These are phyloP conservation scores for Nannoperca obscura DNA, from an alignment of 2,797 vertebrate genomes.

Conservation along the genomic window DNA sequence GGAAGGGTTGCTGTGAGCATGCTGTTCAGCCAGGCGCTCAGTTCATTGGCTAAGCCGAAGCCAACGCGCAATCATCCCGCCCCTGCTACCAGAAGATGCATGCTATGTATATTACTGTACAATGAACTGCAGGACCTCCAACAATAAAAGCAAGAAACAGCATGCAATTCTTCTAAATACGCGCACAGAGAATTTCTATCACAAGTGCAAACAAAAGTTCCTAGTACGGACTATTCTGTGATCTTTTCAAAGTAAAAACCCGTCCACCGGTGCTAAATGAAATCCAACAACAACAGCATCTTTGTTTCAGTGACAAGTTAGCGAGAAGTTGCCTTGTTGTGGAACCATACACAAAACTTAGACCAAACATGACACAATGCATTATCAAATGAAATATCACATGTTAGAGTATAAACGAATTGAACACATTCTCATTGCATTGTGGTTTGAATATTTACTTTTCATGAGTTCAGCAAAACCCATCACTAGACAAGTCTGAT, in stretches of 20 bases:
- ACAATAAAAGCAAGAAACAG: conserved; percentile 10
- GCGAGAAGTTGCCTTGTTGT: conserved; percentile 11
- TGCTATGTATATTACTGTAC: conserved; percentile 71
- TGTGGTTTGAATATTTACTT: neutral
- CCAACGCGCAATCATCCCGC: conserved; percentile 55
- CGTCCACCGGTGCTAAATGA: neutral
- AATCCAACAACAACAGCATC: conserved; percentile 34
- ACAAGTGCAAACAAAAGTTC: neutral
- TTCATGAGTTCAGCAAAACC: conserved; percentile 29
- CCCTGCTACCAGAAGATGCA: conserved; percentile 68
- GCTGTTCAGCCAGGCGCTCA: conserved; percentile 38
- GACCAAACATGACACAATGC: neutral
- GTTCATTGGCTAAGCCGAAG: conserved; percentile 62
- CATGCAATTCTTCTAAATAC: neutral
- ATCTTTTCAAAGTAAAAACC: neutral
- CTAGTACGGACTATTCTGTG: neutral
- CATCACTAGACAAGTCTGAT: neutral
- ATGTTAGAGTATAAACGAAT: fast-evolving
- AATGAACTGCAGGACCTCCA: conserved; percentile 61
- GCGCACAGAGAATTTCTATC: neutral
- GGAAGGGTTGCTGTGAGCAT: conserved; percentile 60
- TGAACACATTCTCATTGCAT: neutral
- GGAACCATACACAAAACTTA: conserved; percentile 8
- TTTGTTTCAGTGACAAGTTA: conserved; percentile 51
- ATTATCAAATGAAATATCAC: neutral